Evolutionary conservation across 2,888 invertebrate species (phyloP).

Genomic region (Eupithecia dodoneata): DNA sequence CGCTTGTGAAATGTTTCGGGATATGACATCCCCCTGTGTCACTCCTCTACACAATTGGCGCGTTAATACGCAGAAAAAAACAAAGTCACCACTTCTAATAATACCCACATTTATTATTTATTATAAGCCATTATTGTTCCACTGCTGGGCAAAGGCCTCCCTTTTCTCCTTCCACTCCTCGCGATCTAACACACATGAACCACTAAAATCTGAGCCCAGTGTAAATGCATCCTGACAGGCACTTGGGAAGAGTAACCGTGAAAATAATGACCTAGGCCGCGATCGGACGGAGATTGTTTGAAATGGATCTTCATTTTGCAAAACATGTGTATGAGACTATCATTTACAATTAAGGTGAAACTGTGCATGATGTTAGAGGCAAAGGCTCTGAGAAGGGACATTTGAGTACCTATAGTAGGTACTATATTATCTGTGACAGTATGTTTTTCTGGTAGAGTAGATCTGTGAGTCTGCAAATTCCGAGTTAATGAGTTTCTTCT

Average conservation of each 20-base stretch:
- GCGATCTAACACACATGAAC: no score
- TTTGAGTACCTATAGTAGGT: not conserved
- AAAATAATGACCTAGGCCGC: slow-evolving; percentile 43
- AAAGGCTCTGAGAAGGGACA: not conserved
- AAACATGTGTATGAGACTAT: slow-evolving; percentile 33
- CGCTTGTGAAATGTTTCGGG: no score
- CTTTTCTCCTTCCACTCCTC: no score
- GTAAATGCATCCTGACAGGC: slow-evolving; percentile 20
- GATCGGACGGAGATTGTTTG: slow-evolving; percentile 42
- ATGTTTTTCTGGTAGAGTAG: not conserved
- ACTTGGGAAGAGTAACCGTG: slow-evolving; percentile 40
- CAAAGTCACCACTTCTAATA: not conserved
- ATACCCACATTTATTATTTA: no score
- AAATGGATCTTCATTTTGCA: slow-evolving; percentile 40
- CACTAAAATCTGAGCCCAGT: slow-evolving; percentile 6
- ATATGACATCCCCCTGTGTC: no score
- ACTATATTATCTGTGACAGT: not conserved
- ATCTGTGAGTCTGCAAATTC: not conserved
- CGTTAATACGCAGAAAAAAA: no score
- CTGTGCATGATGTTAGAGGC: slow-evolving; percentile 27
- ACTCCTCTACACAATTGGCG: no score
- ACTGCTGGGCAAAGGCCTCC: no score
- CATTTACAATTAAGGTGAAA: slow-evolving; percentile 31
- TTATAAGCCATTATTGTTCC: no score
- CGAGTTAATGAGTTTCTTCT: not conserved